Conservation (phyloP, 2,888 invertebrate genomes). For the Graphium colonna region DNA sequence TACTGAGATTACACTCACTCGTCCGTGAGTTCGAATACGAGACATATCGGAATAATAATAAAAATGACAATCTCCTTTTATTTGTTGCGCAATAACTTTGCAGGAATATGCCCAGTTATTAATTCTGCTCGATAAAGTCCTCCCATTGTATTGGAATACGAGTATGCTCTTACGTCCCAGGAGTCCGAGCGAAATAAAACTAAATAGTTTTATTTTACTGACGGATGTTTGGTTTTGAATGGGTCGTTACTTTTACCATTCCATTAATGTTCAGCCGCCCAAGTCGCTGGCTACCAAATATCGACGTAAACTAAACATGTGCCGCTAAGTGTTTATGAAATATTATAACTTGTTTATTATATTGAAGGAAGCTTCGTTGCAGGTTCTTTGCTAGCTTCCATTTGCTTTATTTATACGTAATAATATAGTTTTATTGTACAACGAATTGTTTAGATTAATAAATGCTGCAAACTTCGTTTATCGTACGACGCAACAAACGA, state of each 20-base stretch:
- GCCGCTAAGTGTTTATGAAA: too few relatives aligned
- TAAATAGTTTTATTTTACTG: conserved; percentile 25
- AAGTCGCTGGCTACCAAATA: too few relatives aligned
- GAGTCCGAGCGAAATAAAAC: too few relatives aligned
- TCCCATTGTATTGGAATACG: conserved; percentile 41
- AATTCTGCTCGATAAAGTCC: conserved; percentile 71
- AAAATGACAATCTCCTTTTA: conserved; percentile 68
- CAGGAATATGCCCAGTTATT: conserved; percentile 63
- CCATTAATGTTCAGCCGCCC: neutral
- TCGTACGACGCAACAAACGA: too few relatives aligned
- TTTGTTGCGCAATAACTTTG: conserved; percentile 64
- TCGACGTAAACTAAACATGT: too few relatives aligned
- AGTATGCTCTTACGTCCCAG: conserved; percentile 30
- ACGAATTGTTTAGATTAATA: too few relatives aligned
- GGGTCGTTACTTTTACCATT: conserved; percentile 24
- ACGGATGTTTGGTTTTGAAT: conserved; percentile 15
- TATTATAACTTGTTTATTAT: too few relatives aligned
- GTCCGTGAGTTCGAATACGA: conserved; percentile 50
- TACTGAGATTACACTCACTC: conserved; percentile 65
- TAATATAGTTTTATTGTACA: too few relatives aligned
- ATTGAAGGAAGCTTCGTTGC: too few relatives aligned
- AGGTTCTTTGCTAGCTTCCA: too few relatives aligned
- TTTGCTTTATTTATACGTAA: too few relatives aligned
- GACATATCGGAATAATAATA: conserved; percentile 66
- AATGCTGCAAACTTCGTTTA: too few relatives aligned